These are phyloP conservation scores for Neosalanx taihuensis DNA, from an alignment of 2,797 vertebrate genomes.

Conservation along the genomic window DNA sequence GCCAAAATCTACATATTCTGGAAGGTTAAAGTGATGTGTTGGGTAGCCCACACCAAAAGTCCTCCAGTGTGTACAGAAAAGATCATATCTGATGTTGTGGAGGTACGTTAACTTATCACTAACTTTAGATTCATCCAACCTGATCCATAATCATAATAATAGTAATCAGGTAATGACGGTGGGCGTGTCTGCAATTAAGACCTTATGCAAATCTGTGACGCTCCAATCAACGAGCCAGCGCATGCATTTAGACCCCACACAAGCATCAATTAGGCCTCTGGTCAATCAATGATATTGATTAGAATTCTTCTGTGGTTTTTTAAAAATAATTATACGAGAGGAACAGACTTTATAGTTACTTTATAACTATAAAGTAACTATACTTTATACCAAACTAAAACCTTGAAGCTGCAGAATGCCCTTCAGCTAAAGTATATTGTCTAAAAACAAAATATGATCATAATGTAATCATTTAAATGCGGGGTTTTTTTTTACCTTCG, in stretches of 20 bases:
- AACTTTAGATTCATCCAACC: not conserved
- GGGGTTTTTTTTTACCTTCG: not conserved
- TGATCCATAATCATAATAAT: not conserved
- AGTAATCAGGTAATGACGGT: not conserved
- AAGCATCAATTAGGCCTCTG: not conserved
- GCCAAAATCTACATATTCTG: no score
- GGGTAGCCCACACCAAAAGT: no score
- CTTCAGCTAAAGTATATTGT: not conserved
- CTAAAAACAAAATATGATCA: no score
- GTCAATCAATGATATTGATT: not conserved
- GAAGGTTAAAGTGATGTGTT: no score
- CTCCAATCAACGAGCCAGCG: not conserved
- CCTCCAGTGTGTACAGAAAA: no score
- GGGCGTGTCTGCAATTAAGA: not conserved
- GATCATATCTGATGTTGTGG: no score
- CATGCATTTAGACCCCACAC: not conserved
- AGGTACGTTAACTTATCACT: no score
- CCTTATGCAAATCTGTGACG: not conserved
- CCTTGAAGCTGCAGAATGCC: not conserved
- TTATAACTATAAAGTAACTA: no score
- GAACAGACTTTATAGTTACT: no score
- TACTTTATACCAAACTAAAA: not conserved
- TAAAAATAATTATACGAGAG: not conserved
- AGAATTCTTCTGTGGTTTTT: not conserved
- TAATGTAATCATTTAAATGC: not conserved